Base-by-base conservation (phyloP, 1,140 invertebrate species). In the Drosophila parvula region DNA sequence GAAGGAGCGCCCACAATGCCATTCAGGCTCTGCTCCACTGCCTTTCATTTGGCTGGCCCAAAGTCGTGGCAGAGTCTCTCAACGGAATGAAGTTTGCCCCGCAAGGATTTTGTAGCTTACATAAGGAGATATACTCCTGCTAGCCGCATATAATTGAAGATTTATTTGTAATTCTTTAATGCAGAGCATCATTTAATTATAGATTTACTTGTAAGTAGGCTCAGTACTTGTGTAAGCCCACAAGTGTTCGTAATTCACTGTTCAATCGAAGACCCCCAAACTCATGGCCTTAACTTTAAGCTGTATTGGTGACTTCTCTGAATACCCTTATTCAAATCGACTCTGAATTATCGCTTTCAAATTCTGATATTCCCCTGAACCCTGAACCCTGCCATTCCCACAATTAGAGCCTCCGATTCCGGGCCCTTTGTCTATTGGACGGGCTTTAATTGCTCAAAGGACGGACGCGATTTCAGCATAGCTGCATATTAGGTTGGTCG, bases 361-460 rank as follows among this genome's bases (percentile, higher is more conserved):
- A 61, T 28, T 10, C 6, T 9, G 30, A 32, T 16, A 10, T 32
- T n/a, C 32, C 27, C n/a, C n/a, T 11, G 11, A 14, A 16, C 11
- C n/a, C 22, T 22, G 22, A 22, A 22, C 22, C n/a, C 11, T 12
- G 32, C 22, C 7, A 5, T 10, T n/a, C 14, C 63, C 30, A 30
- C 22, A 45, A 65, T 63, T 44, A 38, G 45, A 51, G 41, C 4
- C 18, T 16, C 18, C 11, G 41, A 43, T 62, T 48, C 27, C 2
- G 47, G 22, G 22, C 27, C 36, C 61, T 73, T 76, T 77, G 76
- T 70, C 59, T 83, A 62, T 55, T 60, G n/a, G 50, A 14, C 12
- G 11, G 28, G 28, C 30, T 48, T 75, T 89, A 89, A 89, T 89
- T 89, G 78, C 67, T 73, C 69, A 84, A 84, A 84, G 38, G 44